Base-by-base conservation (phyloP, 2,888 invertebrate species). In the Tyria jacobaeae region DNA sequence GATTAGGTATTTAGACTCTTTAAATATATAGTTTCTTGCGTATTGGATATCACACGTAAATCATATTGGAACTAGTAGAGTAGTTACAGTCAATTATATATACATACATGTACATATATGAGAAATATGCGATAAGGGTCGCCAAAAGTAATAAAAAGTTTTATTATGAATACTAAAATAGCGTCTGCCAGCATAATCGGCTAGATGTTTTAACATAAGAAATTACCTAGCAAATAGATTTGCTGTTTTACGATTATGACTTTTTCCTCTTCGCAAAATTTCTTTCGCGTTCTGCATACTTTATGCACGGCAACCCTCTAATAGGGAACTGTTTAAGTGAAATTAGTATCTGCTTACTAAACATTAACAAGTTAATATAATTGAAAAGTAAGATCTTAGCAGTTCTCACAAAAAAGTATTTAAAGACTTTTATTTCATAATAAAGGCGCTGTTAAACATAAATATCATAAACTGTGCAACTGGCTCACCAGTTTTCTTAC, bases 111-210 rank as follows among this genome's bases (percentile, higher is more conserved):
- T n/a, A n/a, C n/a, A n/a, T n/a, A 47, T 34, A 34, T 24, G 15
- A 14, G 21, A 25, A 41, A 25, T 57, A 39, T n/a, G 25, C 48
- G 25, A 37, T 64, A 35, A 62, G 64, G 63, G 71, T 62, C 44
- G 41, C 21, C 34, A 34, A 25, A 24, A 48, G 21, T 35, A 60
- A 75, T 68, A 65, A 74, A 62, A 52, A n/a, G n/a, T 9, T n/a
- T 50, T 59, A 58, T 59, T 62, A 71, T 65, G 48, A 39, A 50
- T 35, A 62, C 44, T 68, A 62, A 71, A 68, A 60, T 62, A 48
- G n/a, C 31, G 75, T 72, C 63, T 72, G 47, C 39, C 53, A 54
- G 51, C 39, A 57, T 70, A 64, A 62, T 57, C 48, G 9, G 7
- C 4, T 39, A 44, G 17, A 53, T 50, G 9, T 62, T 57, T 51